Conservation (phyloP, 2,797 vertebrate genomes). For the Malurus leucopterus region DNA sequence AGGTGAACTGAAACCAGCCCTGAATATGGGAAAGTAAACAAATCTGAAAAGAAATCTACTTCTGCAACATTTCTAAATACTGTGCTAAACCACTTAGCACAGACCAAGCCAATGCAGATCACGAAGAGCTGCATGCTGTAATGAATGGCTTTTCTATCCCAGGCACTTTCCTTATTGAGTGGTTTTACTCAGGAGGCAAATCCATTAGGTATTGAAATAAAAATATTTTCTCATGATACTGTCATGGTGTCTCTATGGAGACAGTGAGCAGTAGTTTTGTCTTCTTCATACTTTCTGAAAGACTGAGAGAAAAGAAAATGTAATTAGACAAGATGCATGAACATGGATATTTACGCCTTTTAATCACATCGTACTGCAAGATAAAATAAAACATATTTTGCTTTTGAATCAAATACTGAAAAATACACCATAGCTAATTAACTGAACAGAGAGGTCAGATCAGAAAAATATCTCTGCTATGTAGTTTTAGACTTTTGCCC, state of each 20-base stretch:
- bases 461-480: not conserved
- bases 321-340: not conserved
- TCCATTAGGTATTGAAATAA: slow-evolving; percentile 35
- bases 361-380: not conserved
- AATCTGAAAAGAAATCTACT: not conserved
- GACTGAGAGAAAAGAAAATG: not conserved
- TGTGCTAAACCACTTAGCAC: slow-evolving; percentile 12
- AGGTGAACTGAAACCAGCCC: not conserved
- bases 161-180: slow-evolving; percentile 34
- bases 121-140: not conserved
- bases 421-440: not conserved
- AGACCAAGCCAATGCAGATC: not conserved
- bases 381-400: not conserved
- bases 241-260: slow-evolving; percentile 45
- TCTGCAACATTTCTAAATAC: slow-evolving; percentile 20
- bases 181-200: slow-evolving; percentile 51
- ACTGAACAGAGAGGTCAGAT: not conserved
- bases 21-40: not conserved
- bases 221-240: slow-evolving; percentile 49
- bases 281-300: slow-evolving; percentile 11
- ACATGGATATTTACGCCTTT: not conserved
- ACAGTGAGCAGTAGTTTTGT: slow-evolving; percentile 15
- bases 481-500: not conserved
- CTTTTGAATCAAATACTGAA: not conserved
- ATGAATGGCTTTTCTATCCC: slow-evolving; percentile 44